Conservation (phyloP, 2,797 vertebrate genomes). For the Pseudochirops corinnae region DNA sequence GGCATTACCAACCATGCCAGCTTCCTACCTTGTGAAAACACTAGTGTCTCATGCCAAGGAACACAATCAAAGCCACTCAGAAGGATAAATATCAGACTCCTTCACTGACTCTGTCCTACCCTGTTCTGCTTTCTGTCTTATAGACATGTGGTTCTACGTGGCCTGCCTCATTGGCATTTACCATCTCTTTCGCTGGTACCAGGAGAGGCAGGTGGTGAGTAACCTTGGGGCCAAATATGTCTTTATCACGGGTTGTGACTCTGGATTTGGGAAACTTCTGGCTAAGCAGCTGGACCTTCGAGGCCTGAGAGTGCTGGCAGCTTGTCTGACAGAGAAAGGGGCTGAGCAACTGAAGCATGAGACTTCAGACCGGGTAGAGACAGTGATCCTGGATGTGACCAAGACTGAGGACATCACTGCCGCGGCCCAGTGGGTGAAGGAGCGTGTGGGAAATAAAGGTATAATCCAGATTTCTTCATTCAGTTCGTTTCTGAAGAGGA, state of each 20-base stretch:
- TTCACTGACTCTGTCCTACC: not conserved
- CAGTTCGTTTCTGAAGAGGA: not conserved
- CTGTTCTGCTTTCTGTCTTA: not conserved
- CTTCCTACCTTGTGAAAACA: not conserved
- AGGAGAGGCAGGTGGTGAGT: slow-evolving; percentile 67
- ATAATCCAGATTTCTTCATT: slow-evolving; percentile 20
- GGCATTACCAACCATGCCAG: not conserved
- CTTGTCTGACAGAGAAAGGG: slow-evolving; percentile 88
- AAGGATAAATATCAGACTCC: not conserved
- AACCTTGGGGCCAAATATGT: slow-evolving; percentile 78
- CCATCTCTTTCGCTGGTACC: slow-evolving; percentile 62
- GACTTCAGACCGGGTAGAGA: slow-evolving; percentile 77
- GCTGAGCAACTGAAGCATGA: slow-evolving; percentile 79
- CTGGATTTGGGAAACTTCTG: slow-evolving; percentile 90
- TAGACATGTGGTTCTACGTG: slow-evolving; percentile 70
- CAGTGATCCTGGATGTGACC: slow-evolving; percentile 79
- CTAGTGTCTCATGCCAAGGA: not conserved
- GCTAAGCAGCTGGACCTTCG: slow-evolving; percentile 87
- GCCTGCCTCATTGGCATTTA: slow-evolving; percentile 55
- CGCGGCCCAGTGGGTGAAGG: slow-evolving; percentile 66
- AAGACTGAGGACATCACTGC: slow-evolving; percentile 76
- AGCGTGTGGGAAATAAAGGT: slow-evolving; percentile 62
- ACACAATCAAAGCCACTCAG: not conserved
- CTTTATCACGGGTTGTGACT: slow-evolving; percentile 81
- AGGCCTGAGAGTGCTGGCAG: slow-evolving; percentile 90